These are phyloP conservation scores for Buathra laborator DNA, from an alignment of 2,888 invertebrate species.

Conservation along the genomic window DNA sequence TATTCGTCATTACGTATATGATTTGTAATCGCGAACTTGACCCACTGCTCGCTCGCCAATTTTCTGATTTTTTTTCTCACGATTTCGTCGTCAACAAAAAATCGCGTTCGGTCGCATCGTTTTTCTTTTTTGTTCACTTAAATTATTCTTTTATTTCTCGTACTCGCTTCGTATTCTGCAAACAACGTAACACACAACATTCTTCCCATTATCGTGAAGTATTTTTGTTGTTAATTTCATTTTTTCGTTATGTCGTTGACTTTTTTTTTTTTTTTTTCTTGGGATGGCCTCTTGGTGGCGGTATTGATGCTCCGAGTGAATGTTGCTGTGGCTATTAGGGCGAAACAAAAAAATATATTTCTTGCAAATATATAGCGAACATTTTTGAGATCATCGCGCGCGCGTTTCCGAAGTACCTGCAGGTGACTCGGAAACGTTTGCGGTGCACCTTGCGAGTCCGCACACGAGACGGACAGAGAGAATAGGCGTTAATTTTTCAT, in stretches of 20 bases:
- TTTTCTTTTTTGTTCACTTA: constrained; percentile 13
- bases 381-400: constrained; percentile 47
- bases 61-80: background rate
- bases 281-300: constrained; percentile 55
- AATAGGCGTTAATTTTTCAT: constrained; percentile 78
- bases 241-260: background rate
- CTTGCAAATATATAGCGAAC: constrained; percentile 46
- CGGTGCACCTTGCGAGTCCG: constrained; percentile 18
- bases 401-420: constrained; percentile 38
- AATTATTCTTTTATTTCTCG: constrained; percentile 10
- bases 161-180: constrained; percentile 30
- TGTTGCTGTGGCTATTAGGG: constrained; percentile 42
- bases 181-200: constrained; percentile 7
- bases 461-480: constrained; percentile 37
- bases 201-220: background rate
- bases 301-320: constrained; percentile 52
- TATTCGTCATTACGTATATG: constrained; percentile 62
- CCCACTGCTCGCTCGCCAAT: constrained; percentile 63
- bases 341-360: constrained; percentile 41
- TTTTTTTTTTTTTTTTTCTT: constrained; percentile 21
- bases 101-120: background rate
- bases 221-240: no score
- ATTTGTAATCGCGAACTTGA: constrained; percentile 61
- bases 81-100: constrained; percentile 26
- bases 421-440: constrained; percentile 55